Percentiles rank a stretch among this genome's conserved stretches.
These are phyloP conservation scores for Ophion ellenae DNA, from an alignment of 2,888 invertebrate genomes.

Conservation along the genomic window DNA sequence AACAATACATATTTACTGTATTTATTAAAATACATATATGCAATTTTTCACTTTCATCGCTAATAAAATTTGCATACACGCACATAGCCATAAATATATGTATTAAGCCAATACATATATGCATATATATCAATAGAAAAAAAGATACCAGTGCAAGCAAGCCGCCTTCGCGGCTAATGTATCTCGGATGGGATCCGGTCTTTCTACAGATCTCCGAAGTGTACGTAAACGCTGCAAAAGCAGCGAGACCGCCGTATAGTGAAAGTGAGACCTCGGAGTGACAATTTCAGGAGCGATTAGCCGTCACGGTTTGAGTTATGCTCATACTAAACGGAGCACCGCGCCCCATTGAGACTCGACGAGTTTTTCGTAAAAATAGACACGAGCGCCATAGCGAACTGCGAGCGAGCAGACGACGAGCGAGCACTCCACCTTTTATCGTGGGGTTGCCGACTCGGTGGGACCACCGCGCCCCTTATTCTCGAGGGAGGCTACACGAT, in stretches of 20 bases:
- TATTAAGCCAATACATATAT: slow-evolving; percentile 4
- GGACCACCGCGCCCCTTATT: slow-evolving; percentile 3
- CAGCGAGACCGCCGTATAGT: slow-evolving; percentile 53
- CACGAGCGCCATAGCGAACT: slow-evolving; percentile 42
- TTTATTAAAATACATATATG: no score
- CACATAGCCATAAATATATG: no score
- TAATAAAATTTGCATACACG: background rate
- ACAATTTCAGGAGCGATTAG: slow-evolving; percentile 83
- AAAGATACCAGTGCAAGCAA: slow-evolving; percentile 31
- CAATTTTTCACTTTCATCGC: background rate
- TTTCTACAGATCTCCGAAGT: slow-evolving; percentile 23
- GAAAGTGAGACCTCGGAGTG: slow-evolving; percentile 79
- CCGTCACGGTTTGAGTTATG: slow-evolving; percentile 82
- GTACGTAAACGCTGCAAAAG: slow-evolving; percentile 30
- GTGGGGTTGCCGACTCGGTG: slow-evolving; percentile 13
- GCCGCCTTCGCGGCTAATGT: slow-evolving; percentile 77
- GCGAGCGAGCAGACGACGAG: slow-evolving; percentile 27
- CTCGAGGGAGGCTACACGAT: slow-evolving; percentile 15
- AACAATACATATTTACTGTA: background rate
- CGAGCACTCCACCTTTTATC: slow-evolving; percentile 30
- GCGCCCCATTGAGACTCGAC: slow-evolving; percentile 78
- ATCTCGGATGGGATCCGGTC: slow-evolving; percentile 75
- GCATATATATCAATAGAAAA: slow-evolving; percentile 10
- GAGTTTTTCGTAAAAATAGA: slow-evolving; percentile 81
- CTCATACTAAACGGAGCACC: slow-evolving; percentile 79